Conservation (phyloP, 2,888 invertebrate species). For the Andrena chrysosceles region DNA sequence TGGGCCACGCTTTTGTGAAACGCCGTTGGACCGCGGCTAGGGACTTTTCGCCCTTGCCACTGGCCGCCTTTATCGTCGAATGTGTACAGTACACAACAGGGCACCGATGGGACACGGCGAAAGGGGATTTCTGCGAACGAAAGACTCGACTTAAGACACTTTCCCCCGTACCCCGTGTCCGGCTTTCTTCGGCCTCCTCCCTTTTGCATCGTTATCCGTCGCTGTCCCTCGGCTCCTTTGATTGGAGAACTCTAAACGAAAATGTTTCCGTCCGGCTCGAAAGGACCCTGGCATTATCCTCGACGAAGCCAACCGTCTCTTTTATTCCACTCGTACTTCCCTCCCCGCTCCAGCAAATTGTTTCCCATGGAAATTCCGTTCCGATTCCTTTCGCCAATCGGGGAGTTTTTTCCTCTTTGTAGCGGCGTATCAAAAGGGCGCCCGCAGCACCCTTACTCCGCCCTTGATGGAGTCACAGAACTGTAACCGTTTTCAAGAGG, state of each 20-base stretch:
- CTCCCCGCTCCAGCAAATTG: slow-evolving; percentile 37
- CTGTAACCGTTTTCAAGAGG: slow-evolving; percentile 4
- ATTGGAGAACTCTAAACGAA: slow-evolving; percentile 66
- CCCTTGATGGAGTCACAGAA: neutral
- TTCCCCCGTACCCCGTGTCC: slow-evolving; percentile 42
- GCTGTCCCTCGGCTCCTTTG: slow-evolving; percentile 49
- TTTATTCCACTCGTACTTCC: slow-evolving; percentile 37
- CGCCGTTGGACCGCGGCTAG: slow-evolving; percentile 56
- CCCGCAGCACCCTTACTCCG: neutral
- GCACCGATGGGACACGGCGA: slow-evolving; percentile 28
- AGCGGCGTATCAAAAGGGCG: neutral
- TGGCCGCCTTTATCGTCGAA: slow-evolving; percentile 63
- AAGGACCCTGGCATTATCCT: slow-evolving; percentile 52
- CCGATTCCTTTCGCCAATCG: slow-evolving; percentile 8
- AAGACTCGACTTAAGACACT: slow-evolving; percentile 71
- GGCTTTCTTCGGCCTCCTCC: slow-evolving; percentile 26
- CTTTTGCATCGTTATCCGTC: slow-evolving; percentile 44
- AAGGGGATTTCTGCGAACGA: slow-evolving; percentile 46
- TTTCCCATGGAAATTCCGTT: slow-evolving; percentile 60
- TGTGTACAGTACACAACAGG: slow-evolving; percentile 59
- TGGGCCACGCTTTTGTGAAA: slow-evolving; percentile 72
- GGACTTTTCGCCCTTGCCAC: slow-evolving; percentile 58
- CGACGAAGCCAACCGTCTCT: slow-evolving; percentile 31
- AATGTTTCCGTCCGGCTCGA: slow-evolving; percentile 67
- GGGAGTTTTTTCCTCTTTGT: slow-evolving; percentile 8